These are phyloP conservation scores for Scartelaos histophorus DNA, from an alignment of 2,113 vertebrate species.

Conservation along the genomic window DNA sequence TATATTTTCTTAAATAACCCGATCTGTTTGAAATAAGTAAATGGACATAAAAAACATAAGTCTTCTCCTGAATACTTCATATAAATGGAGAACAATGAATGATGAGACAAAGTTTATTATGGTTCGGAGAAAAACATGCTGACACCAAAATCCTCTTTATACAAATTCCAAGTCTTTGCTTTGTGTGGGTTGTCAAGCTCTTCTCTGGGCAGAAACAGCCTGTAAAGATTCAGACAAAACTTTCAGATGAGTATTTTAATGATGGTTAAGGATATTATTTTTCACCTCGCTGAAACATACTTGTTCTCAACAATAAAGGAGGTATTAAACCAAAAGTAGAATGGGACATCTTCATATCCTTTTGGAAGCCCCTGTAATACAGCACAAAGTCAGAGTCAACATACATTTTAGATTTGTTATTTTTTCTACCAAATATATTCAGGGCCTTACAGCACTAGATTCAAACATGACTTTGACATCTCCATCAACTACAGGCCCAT, in stretches of 20 bases:
- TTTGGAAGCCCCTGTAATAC: conserved; percentile 83
- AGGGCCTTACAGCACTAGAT: conserved; percentile 83
- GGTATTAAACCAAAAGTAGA: conserved; percentile 98
- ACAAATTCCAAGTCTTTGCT: conserved; percentile 87
- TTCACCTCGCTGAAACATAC: conserved; percentile 64
- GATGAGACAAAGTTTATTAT: conserved; percentile 35
- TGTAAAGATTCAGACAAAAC: conserved; percentile 53
- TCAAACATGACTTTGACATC: conserved; percentile 94
- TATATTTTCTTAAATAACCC: not conserved
- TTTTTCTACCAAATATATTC: not conserved
- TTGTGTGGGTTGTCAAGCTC: conserved; percentile 96
- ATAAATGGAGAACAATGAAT: not conserved
- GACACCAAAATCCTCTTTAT: conserved; percentile 86
- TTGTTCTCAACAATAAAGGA: conserved; percentile 87
- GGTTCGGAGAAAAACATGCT: conserved; percentile 81
- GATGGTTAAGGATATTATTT: not conserved
- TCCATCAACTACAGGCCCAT: conserved; percentile 82
- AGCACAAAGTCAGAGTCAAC: not conserved
- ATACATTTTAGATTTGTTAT: not conserved
- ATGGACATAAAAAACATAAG: not conserved
- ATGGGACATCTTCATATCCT: conserved; percentile 89
- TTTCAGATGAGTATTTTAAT: not conserved
- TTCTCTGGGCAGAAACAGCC: conserved; percentile 86
- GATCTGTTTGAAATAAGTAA: no score
- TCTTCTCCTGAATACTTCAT: not conserved